These are phyloP conservation scores for Conus ventricosus DNA, from an alignment of 1,140 invertebrate genomes.

Conservation along the genomic window DNA sequence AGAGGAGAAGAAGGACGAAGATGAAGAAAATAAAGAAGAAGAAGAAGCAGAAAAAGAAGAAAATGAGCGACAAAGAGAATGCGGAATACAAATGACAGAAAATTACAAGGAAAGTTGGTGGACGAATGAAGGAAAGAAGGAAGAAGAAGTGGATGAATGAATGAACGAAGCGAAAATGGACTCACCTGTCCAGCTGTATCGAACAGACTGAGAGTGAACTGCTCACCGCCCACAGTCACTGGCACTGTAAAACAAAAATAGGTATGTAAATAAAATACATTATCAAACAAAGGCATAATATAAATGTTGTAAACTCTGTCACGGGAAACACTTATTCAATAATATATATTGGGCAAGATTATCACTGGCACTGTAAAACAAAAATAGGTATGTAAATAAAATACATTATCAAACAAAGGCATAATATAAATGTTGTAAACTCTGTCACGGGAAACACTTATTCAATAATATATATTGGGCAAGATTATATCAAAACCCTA, in stretches of 20 bases:
- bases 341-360: no score
- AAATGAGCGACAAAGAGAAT: background rate
- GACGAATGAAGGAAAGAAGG: no score
- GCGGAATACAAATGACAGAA: background rate
- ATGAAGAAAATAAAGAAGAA: background rate
- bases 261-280: background rate
- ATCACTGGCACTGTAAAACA: conserved; percentile 50
- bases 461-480: no score
- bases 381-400: conserved; percentile 14
- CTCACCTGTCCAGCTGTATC: conserved; percentile 68
- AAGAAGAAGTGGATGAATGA: background rate
- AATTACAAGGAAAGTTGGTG: no score
- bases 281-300: background rate
- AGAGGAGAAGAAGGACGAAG: background rate
- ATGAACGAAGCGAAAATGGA: background rate
- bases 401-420: background rate
- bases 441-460: no score
- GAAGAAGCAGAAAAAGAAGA: background rate
- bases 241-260: conserved; percentile 49
- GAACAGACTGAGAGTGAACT: conserved; percentile 61
- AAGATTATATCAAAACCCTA: no score
- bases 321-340: no score
- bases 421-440: no score
- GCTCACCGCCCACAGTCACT: conserved; percentile 56
- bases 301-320: no score